phyloP scores from a whole-genome alignment of 2,113 vertebrate genomes.

The Gila orcuttii region DNA sequence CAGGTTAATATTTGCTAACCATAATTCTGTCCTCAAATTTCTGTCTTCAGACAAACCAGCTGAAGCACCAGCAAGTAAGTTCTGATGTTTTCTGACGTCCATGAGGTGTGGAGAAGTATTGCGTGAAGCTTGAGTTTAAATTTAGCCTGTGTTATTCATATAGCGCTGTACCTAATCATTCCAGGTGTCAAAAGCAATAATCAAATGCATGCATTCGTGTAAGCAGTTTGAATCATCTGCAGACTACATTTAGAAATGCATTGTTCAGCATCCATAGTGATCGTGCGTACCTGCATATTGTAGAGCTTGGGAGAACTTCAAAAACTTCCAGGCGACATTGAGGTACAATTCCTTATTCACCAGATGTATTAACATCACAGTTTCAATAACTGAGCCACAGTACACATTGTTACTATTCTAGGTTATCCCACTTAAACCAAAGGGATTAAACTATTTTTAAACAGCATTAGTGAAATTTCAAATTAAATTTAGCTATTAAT shows the following conservation, averaged over 20 bases:
- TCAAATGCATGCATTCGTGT: conserved; percentile 24
- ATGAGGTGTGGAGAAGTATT: neutral
- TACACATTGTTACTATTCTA: conserved; percentile 6
- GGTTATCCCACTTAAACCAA: neutral
- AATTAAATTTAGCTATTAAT: conserved; percentile 5
- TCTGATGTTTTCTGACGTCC: neutral
- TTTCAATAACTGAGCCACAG: conserved; percentile 12
- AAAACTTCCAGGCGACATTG: conserved; percentile 61
- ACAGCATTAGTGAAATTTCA: conserved; percentile 12
- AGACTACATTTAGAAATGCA: conserved; percentile 1
- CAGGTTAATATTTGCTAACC: conserved; percentile 60
- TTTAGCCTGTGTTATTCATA: neutral
- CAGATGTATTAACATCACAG: conserved; percentile 42
- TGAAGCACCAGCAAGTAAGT: conserved; percentile 67
- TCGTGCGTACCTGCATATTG: conserved; percentile 61
- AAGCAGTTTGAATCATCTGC: conserved; percentile 23
- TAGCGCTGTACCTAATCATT: neutral
- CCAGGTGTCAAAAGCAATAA: neutral
- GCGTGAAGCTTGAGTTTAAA: conserved; percentile 10
- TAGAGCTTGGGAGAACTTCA: conserved; percentile 64
- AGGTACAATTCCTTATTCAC: conserved; percentile 50
- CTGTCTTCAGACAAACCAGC: conserved; percentile 60
- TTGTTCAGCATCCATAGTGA: conserved; percentile 22
- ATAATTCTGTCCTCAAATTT: neutral
- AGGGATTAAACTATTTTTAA: conserved; percentile 9